Evolutionary conservation across 1,140 invertebrate species (phyloP).

Genomic region (Plectus sambesii): DNA sequence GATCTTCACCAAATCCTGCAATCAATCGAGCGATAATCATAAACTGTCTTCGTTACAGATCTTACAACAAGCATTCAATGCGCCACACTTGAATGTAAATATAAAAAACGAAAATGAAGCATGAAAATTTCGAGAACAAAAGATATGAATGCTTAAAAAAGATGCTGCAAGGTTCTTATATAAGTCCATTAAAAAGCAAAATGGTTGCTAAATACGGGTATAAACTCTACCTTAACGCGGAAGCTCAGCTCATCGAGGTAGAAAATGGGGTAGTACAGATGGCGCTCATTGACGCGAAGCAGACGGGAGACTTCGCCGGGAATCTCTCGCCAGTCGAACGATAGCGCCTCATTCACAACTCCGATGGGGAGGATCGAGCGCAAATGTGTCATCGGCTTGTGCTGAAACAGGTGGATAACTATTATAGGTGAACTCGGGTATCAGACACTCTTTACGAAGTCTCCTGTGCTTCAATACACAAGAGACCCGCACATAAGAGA

Average conservation of each 20-base stretch:
- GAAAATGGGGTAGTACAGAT: slow-evolving; percentile 27
- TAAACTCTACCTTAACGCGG: no score
- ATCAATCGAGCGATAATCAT: no score
- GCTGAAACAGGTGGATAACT: slow-evolving; percentile 3
- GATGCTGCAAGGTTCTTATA: no score
- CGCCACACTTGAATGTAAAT: no score
- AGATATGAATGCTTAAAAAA: no score
- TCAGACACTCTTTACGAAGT: background rate
- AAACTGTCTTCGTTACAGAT: no score
- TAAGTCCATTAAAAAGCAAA: no score
- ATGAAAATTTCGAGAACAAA: no score
- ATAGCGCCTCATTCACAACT: slow-evolving; percentile 14
- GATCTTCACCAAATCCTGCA: slow-evolving; percentile 28
- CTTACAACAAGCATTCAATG: no score
- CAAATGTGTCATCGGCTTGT: background rate
- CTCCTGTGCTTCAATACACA: slow-evolving; percentile 7
- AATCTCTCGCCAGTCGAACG: slow-evolving; percentile 9
- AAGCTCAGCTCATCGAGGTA: slow-evolving; percentile 30
- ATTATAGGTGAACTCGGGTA: slow-evolving; percentile 16
- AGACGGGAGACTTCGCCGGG: slow-evolving; percentile 18
- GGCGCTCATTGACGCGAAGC: slow-evolving; percentile 8
- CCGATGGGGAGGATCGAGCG: slow-evolving; percentile 14
- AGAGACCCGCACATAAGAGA: background rate
- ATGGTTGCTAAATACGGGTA: no score
- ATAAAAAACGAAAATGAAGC: no score